These are phyloP conservation scores for Drosophila tristis DNA, from an alignment of 1,140 invertebrate genomes.

Conservation along the genomic window DNA sequence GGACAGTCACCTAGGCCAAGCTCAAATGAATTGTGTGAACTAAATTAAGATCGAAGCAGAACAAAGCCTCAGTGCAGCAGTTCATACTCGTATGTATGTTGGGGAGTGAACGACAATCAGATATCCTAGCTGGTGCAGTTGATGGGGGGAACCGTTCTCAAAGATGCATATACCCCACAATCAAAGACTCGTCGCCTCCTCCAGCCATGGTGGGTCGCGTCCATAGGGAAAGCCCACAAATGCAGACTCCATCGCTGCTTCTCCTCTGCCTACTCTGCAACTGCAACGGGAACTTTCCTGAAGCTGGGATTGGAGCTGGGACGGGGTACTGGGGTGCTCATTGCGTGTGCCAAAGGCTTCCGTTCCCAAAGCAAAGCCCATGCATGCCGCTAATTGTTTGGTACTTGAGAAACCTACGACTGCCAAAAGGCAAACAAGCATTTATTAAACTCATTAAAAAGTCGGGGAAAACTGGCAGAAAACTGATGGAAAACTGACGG, in stretches of 20 bases:
- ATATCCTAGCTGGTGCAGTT: conserved; percentile 34
- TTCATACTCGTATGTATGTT: not conserved
- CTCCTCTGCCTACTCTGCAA: not conserved
- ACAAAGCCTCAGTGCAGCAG: conserved; percentile 49
- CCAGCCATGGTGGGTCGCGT: no score
- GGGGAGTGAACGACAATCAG: conserved; percentile 33
- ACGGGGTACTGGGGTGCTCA: not conserved
- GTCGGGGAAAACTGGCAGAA: conserved; percentile 32
- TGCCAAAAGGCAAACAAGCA: conserved; percentile 78
- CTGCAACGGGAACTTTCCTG: conserved; percentile 20
- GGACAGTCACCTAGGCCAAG: conserved; percentile 69
- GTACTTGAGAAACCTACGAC: conserved; percentile 78
- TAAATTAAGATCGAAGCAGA: conserved; percentile 65
- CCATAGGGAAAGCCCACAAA: conserved; percentile 61
- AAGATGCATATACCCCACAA: conserved; percentile 29
- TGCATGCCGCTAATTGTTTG: conserved; percentile 76
- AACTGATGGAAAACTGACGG: conserved; percentile 41
- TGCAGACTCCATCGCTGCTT: conserved; percentile 38
- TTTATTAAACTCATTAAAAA: conserved; percentile 81
- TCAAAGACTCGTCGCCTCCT: conserved; percentile 37
- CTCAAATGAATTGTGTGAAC: conserved; percentile 82
- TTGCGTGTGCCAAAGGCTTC: conserved; percentile 74
- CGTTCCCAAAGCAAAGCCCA: conserved; percentile 71
- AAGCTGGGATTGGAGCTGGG: conserved; percentile 2
- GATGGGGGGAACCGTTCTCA: conserved; percentile 1